Base-by-base conservation (phyloP, 2,113 vertebrate genomes). In the Bambusicola thoracicus region DNA sequence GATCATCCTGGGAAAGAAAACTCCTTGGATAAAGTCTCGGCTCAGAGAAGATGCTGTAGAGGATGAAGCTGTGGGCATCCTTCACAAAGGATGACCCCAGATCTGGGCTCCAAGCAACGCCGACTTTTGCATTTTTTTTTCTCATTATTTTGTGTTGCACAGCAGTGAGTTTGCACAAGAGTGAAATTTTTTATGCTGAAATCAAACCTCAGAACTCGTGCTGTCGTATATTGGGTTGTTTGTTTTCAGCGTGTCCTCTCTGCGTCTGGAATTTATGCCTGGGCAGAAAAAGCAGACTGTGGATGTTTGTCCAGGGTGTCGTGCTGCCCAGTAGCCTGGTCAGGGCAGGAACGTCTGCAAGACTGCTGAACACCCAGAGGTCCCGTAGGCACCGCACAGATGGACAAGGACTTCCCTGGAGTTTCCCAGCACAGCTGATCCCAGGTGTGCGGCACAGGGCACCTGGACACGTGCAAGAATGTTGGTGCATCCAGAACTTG, bases 231-330 rank as follows among this genome's bases (percentile, higher is more conserved):
- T 51, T 16, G 34, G 51, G 17, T 56, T 83, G 25, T 58, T 91
- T 80, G n/a, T 5, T 85, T 89, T 69, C 73, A 51, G 34, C 0
- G 0, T 76, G 58, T 79, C 75, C 75, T 79, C 94, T 88, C 20
- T 85, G 78, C 67, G 24, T 74, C 79, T 90, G 82, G 76, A 62
- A 80, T 69, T 93, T 82, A 61, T 85, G 53, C 24, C 81, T 69
- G 85, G 44, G 41, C 72, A 90, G 58, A 80, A 89, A 56, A 79
- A 79, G 22, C 56, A 18, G 44, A 69, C 40, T 93, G 93, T 62
- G 76, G 14, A 21, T 85, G 46, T 92, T 93, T 92, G 43, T 91
- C 63, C 72, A 5, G 34, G 18, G 27, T 58, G 36, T 69, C 16
- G 36, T 77, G 67, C n/a, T 82, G 49, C 40, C 67, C 76, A 62